Evolutionary conservation across 2,888 invertebrate genomes (phyloP).

Genomic region (Acanthacorydalis orientalis): DNA sequence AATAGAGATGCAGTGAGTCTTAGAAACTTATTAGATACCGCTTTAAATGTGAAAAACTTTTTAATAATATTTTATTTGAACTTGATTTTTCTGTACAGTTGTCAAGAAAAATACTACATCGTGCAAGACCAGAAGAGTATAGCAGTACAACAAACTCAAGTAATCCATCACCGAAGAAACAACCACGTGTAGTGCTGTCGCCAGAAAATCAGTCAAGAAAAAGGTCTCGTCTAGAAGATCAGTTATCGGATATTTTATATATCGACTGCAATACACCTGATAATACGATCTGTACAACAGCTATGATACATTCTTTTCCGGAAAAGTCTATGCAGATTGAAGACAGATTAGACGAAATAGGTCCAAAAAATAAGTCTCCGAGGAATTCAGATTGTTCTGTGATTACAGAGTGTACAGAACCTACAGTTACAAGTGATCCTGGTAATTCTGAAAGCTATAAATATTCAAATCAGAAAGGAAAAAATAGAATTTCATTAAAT

Average conservation of each 20-base stretch:
- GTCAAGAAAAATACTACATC: conserved; percentile 28
- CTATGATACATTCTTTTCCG: conserved; percentile 18
- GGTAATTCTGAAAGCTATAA: background rate
- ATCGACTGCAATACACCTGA: conserved; percentile 67
- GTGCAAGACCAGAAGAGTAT: conserved; percentile 37
- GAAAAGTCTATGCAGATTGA: conserved; percentile 2
- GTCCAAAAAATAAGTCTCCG: conserved; percentile 24
- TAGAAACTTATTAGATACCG: conserved; percentile 2
- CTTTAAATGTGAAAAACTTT: background rate
- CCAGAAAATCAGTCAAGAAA: conserved; percentile 38
- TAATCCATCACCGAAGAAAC: conserved; percentile 44
- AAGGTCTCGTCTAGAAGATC: conserved; percentile 58
- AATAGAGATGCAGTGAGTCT: conserved; percentile 25
- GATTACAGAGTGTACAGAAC: background rate
- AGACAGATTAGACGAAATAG: conserved; percentile 16
- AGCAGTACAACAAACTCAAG: conserved; percentile 33
- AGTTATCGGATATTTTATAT: conserved; percentile 60
- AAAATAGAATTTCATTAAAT: conserved; percentile 20
- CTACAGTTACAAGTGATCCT: background rate
- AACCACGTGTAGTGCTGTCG: conserved; percentile 32
- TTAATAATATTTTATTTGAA: background rate
- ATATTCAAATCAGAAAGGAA: background rate
- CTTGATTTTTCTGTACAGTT: conserved; percentile 20
- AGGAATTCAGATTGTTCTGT: conserved; percentile 18
- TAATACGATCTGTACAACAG: conserved; percentile 27